phyloP scores from a whole-genome alignment of 1,140 invertebrate species.

The Phthorimaea operculella region DNA sequence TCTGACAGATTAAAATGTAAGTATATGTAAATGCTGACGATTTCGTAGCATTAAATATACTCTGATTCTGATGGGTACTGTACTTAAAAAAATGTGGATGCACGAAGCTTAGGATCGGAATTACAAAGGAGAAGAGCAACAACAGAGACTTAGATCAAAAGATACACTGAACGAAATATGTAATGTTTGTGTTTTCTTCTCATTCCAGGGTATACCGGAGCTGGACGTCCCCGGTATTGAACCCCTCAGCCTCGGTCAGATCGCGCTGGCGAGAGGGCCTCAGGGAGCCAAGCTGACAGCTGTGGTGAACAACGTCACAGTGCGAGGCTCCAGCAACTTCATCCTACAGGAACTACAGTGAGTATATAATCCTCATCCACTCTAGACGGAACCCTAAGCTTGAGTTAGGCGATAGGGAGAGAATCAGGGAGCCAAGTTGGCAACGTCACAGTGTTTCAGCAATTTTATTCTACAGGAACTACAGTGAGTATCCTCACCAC shows the following conservation, averaged over 20 bases:
- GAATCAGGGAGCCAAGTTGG: constrained; percentile 70
- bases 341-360: constrained; percentile 63
- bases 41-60: too few relatives aligned
- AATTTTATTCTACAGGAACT: constrained; percentile 65
- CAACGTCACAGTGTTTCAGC: constrained; percentile 70
- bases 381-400: constrained; percentile 61
- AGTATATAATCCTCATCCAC: constrained; percentile 22
- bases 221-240: constrained; percentile 75
- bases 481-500: constrained; percentile 61
- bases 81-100: too few relatives aligned
- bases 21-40: too few relatives aligned
- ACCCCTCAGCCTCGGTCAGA: constrained; percentile 71
- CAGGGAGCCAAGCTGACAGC: constrained; percentile 71
- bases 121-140: too few relatives aligned
- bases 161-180: too few relatives aligned
- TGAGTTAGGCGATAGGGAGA: constrained; percentile 70
- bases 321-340: constrained; percentile 66
- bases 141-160: too few relatives aligned
- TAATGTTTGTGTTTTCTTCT: background rate
- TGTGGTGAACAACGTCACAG: constrained; percentile 71
- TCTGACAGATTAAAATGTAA: too few relatives aligned
- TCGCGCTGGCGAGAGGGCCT: constrained; percentile 69
- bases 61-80: too few relatives aligned
- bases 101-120: too few relatives aligned
- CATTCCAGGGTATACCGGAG: constrained; percentile 72